phyloP scores from a whole-genome alignment of 1,140 invertebrate species.

The Drosophila takahashii region DNA sequence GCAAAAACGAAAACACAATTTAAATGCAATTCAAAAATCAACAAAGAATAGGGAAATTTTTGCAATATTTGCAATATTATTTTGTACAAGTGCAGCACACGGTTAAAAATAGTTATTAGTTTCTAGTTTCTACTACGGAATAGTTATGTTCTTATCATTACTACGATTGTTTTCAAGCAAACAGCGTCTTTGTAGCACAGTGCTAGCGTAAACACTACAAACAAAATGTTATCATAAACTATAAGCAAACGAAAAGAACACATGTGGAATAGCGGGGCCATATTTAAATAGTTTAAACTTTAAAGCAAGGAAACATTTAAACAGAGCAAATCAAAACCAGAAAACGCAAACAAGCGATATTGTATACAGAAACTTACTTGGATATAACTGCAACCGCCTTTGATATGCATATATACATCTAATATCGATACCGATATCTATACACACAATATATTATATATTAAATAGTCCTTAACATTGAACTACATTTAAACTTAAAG shows the following conservation, averaged over 20 bases:
- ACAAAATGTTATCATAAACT: constrained; percentile 72
- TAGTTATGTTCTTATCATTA: constrained; percentile 45
- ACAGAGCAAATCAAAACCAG: constrained; percentile 44
- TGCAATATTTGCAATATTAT: constrained; percentile 79
- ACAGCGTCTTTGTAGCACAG: constrained; percentile 40
- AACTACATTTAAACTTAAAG: constrained; percentile 52
- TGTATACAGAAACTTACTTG: constrained; percentile 68
- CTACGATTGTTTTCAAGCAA: constrained; percentile 34
- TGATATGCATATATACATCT: constrained; percentile 73
- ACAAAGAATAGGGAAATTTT: constrained; percentile 49
- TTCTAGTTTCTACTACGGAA: constrained; percentile 35
- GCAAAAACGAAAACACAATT: constrained; percentile 40
- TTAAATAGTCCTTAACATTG: constrained; percentile 71
- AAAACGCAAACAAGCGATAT: constrained; percentile 33
- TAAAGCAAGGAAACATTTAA: constrained; percentile 57
- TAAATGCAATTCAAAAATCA: constrained; percentile 39
- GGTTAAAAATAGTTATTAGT: constrained; percentile 56
- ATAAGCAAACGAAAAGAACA: constrained; percentile 68
- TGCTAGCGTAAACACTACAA: constrained; percentile 39
- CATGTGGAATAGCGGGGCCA: constrained; percentile 85
- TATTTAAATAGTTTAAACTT: constrained; percentile 83
- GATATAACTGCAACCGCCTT: constrained; percentile 75
- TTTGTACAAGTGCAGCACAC: constrained; percentile 61
- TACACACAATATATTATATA: constrained; percentile 51
- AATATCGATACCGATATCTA: constrained; percentile 49